These are phyloP conservation scores for Mystacides longicornis DNA, from an alignment of 2,888 invertebrate genomes.

Conservation along the genomic window DNA sequence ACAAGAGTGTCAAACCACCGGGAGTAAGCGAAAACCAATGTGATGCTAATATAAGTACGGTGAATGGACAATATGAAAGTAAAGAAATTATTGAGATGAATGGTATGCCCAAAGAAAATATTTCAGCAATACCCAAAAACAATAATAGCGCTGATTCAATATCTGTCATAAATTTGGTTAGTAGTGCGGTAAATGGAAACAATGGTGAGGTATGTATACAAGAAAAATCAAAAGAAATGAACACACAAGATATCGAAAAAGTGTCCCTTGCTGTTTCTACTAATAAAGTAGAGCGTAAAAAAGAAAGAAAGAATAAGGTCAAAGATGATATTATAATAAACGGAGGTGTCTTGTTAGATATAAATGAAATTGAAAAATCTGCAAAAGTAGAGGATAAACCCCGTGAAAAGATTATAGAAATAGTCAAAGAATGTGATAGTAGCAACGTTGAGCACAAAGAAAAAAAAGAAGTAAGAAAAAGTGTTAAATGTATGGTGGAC, in stretches of 20 bases:
- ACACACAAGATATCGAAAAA: not conserved
- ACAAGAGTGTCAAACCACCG: not conserved
- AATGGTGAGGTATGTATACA: not conserved
- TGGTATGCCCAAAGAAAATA: not conserved
- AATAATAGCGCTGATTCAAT: not conserved
- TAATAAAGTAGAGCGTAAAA: no score
- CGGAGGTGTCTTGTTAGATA: slow-evolving; percentile 29
- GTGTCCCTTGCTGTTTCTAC: not conserved
- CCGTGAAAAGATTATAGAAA: slow-evolving; percentile 3
- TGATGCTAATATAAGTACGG: not conserved
- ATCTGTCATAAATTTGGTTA: not conserved
- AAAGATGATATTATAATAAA: slow-evolving; percentile 14
- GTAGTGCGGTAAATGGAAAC: not conserved
- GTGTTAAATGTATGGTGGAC: slow-evolving; percentile 18
- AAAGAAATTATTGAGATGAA: slow-evolving; percentile 3
- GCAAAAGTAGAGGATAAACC: slow-evolving; percentile 28
- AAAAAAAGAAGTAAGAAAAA: slow-evolving; percentile 6
- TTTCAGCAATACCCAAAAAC: not conserved
- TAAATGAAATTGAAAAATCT: slow-evolving; percentile 36
- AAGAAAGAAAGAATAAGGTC: slow-evolving; percentile 1
- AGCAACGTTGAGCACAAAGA: slow-evolving; percentile 38
- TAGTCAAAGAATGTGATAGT: slow-evolving; percentile 31
- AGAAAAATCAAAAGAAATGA: not conserved
- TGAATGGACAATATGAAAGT: not conserved
- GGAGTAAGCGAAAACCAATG: no score